Conservation (phyloP, 2,113 vertebrate genomes). For the Casuarius casuarius region DNA sequence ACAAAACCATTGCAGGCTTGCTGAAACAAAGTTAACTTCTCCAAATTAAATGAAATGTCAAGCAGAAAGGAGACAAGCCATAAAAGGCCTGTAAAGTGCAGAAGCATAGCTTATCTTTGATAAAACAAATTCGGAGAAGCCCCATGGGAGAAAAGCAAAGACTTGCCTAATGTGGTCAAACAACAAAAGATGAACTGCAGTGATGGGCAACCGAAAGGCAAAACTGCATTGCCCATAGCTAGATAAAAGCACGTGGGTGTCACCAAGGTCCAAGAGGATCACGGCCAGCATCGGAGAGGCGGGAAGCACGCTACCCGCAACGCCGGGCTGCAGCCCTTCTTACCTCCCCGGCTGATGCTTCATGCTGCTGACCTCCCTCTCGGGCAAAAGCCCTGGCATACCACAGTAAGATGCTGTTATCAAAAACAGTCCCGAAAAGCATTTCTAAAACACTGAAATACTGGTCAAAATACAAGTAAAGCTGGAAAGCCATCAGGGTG, state of each 20-base stretch:
- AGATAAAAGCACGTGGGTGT: fast-evolving
- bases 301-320: fast-evolving
- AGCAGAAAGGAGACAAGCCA: neutral
- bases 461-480: neutral
- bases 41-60: neutral
- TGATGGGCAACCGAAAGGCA: neutral
- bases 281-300: fast-evolving
- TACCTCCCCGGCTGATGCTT: neutral
- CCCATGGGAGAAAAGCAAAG: neutral
- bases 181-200: neutral
- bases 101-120: neutral
- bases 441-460: neutral
- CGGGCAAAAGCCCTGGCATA: fast-evolving
- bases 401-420: neutral
- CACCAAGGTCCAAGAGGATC: neutral
- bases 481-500: neutral
- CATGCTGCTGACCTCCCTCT: neutral
- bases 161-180: neutral
- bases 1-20: neutral
- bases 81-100: neutral
- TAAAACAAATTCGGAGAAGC: neutral
- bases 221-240: neutral
- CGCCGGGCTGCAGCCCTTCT: neutral
- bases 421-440: neutral
- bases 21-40: neutral